phyloP scores from a whole-genome alignment of 2,797 vertebrate species.

The Gymnoscopelus microlampas region DNA sequence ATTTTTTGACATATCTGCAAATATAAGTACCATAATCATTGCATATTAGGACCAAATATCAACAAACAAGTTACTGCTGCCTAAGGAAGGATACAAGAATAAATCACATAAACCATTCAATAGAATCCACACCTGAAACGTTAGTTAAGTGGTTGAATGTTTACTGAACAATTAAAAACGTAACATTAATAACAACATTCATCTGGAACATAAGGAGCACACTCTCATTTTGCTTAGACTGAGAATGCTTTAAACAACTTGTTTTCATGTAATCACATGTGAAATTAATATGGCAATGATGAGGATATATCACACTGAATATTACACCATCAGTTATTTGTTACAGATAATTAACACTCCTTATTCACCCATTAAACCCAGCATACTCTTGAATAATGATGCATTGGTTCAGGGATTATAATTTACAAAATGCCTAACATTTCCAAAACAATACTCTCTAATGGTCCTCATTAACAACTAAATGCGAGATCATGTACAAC shows the following conservation, averaged over 20 bases:
- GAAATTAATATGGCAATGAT: constrained; percentile 52
- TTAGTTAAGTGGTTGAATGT: too few relatives aligned
- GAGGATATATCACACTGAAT: constrained; percentile 39
- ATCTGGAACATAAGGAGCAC: too few relatives aligned
- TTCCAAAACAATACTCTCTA: constrained; percentile 31
- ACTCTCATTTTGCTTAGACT: too few relatives aligned
- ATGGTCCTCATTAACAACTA: constrained; percentile 33
- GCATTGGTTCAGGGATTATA: background rate
- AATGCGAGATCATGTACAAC: background rate
- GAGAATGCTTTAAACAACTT: background rate
- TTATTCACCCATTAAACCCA: background rate
- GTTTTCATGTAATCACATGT: constrained; percentile 50
- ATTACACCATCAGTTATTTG: constrained; percentile 27
- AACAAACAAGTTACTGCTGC: too few relatives aligned
- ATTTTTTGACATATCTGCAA: too few relatives aligned
- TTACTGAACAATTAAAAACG: too few relatives aligned
- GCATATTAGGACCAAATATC: too few relatives aligned
- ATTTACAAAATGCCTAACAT: background rate
- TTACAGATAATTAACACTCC: constrained; percentile 9
- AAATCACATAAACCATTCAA: too few relatives aligned
- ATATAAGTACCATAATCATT: too few relatives aligned
- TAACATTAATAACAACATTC: too few relatives aligned
- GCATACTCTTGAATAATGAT: constrained; percentile 17
- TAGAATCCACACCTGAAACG: too few relatives aligned
- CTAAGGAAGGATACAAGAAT: too few relatives aligned